These are phyloP conservation scores for Pissodes strobi DNA, from an alignment of 1,140 invertebrate genomes.

Conservation along the genomic window DNA sequence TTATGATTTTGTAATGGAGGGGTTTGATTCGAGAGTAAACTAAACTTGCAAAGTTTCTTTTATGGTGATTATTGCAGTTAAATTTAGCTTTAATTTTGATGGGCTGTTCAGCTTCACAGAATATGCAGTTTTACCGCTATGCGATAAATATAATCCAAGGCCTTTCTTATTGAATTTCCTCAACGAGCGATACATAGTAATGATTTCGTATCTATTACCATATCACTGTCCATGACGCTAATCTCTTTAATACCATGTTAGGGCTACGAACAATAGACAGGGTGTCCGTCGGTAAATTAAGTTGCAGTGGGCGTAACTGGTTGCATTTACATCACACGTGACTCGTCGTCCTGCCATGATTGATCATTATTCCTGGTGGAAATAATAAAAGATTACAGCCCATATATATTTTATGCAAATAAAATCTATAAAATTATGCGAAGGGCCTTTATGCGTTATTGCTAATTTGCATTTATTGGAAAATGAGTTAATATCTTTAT, in stretches of 20 bases:
- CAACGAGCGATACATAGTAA: too few species aligned
- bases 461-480: constrained; percentile 43
- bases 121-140: too few species aligned
- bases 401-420: constrained; percentile 36
- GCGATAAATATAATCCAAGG: too few species aligned
- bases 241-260: background rate
- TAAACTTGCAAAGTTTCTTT: too few species aligned
- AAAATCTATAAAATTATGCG: constrained; percentile 33
- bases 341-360: constrained; percentile 28
- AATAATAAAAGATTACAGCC: constrained; percentile 39
- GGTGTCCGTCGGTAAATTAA: constrained; percentile 19
- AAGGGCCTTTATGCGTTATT: constrained; percentile 34
- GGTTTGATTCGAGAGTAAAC: too few species aligned
- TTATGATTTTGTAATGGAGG: too few species aligned
- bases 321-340: constrained; percentile 35
- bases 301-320: constrained; percentile 33
- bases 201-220: too few species aligned
- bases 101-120: too few species aligned
- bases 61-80: too few species aligned
- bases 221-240: background rate
- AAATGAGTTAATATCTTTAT: constrained; percentile 39
- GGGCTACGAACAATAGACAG: constrained; percentile 14
- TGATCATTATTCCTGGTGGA: constrained; percentile 34
- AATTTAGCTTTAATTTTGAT: too few species aligned
- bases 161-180: too few species aligned